phyloP scores from a whole-genome alignment of 2,113 vertebrate genomes.

The Cyanoramphus novaezelandiae region DNA sequence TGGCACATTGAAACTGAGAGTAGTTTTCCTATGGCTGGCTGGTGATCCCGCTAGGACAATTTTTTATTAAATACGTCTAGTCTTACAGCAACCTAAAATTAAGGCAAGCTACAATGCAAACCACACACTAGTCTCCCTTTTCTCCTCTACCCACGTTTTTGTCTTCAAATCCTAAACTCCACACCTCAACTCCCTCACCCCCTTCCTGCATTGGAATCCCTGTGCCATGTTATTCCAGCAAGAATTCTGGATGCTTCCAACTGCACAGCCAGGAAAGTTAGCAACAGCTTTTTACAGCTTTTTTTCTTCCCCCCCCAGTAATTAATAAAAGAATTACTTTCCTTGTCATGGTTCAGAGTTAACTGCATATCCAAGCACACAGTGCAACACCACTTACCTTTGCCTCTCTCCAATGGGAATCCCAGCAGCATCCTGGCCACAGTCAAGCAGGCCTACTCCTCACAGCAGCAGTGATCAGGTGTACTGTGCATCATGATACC shows the following conservation, averaged over 20 bases:
- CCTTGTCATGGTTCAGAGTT: background rate
- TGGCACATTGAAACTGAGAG: accelerated
- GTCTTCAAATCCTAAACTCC: background rate
- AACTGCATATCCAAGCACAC: background rate
- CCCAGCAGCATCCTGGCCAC: background rate
- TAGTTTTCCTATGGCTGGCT: background rate
- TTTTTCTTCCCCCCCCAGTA: background rate
- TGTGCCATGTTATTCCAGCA: background rate
- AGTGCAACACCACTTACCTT: too few relatives aligned
- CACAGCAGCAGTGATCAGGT: background rate
- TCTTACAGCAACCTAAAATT: background rate
- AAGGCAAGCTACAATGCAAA: background rate
- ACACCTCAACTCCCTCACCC: background rate
- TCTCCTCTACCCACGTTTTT: background rate
- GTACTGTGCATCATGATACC: background rate
- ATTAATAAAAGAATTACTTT: background rate
- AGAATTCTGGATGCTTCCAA: background rate
- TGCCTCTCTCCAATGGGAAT: accelerated
- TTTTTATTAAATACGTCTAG: accelerated
- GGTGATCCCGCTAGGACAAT: background rate
- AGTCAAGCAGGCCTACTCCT: background rate
- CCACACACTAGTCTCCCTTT: too few relatives aligned
- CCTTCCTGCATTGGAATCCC: background rate
- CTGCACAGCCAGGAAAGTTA: background rate
- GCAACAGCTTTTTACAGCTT: background rate